Conservation (phyloP, 2,113 vertebrate species). For the Regulus satrapa region DNA sequence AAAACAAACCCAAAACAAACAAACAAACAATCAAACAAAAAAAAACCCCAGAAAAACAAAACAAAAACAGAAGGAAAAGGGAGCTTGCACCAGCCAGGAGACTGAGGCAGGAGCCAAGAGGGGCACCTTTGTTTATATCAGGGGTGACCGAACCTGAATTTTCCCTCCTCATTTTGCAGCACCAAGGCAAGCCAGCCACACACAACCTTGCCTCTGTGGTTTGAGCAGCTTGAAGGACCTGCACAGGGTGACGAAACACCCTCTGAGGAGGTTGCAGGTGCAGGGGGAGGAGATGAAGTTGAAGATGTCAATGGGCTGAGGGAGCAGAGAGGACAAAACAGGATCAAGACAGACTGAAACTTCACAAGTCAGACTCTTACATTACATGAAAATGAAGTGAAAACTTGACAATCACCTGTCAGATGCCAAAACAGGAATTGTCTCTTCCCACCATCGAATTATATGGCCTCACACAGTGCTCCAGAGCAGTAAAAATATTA, state of each 20-base stretch:
- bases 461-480: not conserved
- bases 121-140: accelerated
- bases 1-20: too few relatives aligned
- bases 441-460: not conserved
- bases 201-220: not conserved
- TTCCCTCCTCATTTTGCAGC: not conserved
- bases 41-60: too few relatives aligned
- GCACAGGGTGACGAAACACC: not conserved
- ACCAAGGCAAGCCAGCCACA: not conserved
- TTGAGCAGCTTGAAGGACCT: not conserved
- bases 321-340: not conserved
- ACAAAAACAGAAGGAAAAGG: not conserved
- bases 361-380: not conserved
- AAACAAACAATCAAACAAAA: too few relatives aligned
- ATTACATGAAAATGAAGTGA: not conserved
- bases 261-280: not conserved
- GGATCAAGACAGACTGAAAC: not conserved
- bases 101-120: not conserved
- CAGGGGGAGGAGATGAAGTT: not conserved
- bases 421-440: not conserved
- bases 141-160: not conserved
- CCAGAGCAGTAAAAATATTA: not conserved
- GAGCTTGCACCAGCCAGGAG: not conserved
- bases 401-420: not conserved
- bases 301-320: not conserved